phyloP scores from a whole-genome alignment of 2,113 vertebrate genomes.

The Dasyprocta punctata region DNA sequence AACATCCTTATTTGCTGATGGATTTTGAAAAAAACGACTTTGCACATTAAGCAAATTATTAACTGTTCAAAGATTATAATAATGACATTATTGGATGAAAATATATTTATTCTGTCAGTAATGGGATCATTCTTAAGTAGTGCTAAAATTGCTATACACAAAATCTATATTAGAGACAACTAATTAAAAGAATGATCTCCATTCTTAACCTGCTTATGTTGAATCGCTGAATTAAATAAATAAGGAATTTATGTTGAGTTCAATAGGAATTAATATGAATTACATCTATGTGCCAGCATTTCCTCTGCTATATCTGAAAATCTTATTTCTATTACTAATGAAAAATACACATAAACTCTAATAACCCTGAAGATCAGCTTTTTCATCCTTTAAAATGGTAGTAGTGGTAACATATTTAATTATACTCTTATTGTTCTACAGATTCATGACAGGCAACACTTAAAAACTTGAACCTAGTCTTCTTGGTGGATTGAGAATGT shows the following conservation, averaged over 20 bases:
- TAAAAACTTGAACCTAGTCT: background rate
- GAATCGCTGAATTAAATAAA: conserved; percentile 33
- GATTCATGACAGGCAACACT: background rate
- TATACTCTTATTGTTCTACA: background rate
- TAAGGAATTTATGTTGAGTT: background rate
- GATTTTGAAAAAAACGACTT: conserved; percentile 13
- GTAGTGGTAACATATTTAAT: background rate
- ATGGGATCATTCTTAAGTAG: conserved; percentile 27
- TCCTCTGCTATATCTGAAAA: background rate
- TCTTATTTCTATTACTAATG: background rate
- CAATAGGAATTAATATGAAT: background rate
- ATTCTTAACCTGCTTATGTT: background rate
- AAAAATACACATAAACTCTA: background rate
- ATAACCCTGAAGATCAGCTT: background rate
- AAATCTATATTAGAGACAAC: background rate
- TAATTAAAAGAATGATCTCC: conserved; percentile 32
- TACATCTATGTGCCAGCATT: background rate
- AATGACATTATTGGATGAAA: conserved; percentile 41
- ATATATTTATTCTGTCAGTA: conserved; percentile 26
- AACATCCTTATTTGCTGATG: background rate
- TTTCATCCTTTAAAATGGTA: background rate
- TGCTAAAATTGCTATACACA: background rate
- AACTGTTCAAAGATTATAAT: conserved; percentile 37
- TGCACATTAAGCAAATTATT: conserved; percentile 39
- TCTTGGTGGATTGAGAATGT: background rate